Conservation (phyloP, 2,797 vertebrate species). For the Cercopithecus mitis region DNA sequence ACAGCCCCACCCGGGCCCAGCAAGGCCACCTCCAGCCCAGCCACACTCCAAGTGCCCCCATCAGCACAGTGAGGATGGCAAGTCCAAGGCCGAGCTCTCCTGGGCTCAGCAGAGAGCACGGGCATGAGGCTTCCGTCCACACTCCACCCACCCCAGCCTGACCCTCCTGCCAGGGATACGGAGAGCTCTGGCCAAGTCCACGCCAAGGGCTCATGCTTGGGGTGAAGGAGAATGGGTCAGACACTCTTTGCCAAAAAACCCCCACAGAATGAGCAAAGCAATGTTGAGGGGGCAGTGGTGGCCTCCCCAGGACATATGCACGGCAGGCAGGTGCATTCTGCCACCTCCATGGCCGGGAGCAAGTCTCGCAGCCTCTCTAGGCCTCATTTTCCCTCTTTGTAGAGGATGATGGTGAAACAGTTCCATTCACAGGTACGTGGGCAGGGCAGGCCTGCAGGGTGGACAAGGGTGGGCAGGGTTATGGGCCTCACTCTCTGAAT, state of each 20-base stretch:
- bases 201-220: not conserved
- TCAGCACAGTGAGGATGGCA: not conserved
- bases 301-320: not conserved
- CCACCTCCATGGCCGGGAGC: not conserved
- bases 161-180: not conserved
- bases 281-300: not conserved
- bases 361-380: not conserved
- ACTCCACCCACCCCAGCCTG: not conserved
- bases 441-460: not conserved
- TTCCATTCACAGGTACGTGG: accelerated
- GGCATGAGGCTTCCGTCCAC: accelerated
- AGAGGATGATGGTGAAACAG: not conserved
- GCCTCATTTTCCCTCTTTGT: not conserved
- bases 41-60: accelerated
- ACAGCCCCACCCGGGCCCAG: too few species aligned
- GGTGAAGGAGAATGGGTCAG: not conserved
- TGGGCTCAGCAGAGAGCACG: not conserved
- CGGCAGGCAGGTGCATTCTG: not conserved
- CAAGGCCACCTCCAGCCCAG: not conserved
- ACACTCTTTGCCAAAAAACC: not conserved
- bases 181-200: not conserved
- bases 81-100: not conserved
- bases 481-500: too few species aligned
- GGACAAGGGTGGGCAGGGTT: not conserved
- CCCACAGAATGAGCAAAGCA: not conserved